Evolutionary conservation across 2,797 vertebrate species (phyloP).

Genomic region (Pyrocephalus nanus): DNA sequence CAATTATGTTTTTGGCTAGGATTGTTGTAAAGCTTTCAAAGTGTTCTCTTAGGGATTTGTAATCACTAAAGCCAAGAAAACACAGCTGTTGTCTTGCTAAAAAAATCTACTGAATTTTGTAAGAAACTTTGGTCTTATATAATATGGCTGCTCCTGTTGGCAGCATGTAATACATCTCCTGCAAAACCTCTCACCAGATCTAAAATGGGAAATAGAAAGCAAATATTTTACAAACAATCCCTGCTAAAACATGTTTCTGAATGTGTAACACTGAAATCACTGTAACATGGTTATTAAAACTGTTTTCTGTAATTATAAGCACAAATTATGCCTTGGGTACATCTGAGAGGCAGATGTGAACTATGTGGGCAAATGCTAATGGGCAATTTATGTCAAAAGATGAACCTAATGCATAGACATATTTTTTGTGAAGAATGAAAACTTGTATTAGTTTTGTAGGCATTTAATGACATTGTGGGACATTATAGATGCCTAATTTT

Average conservation of each 20-base stretch:
- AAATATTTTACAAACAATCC: not conserved
- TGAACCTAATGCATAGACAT: not conserved
- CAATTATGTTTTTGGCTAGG: conserved; percentile 13
- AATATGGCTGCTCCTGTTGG: not conserved
- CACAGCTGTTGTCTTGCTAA: conserved; percentile 10
- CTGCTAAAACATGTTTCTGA: not conserved
- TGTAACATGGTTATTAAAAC: not conserved
- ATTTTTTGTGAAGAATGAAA: not conserved
- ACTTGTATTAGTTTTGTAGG: not conserved
- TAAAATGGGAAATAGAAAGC: not conserved
- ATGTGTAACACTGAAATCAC: not conserved
- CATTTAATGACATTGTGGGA: not conserved
- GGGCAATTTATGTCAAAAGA: not conserved
- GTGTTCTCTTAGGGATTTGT: not conserved
- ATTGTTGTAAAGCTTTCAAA: not conserved
- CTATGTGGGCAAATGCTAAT: not conserved
- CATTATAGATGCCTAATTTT: not conserved
- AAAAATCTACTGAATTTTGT: not conserved
- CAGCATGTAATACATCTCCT: not conserved
- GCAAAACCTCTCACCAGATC: not conserved
- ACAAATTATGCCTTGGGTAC: not conserved
- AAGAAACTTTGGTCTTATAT: not conserved
- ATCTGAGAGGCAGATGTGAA: not conserved
- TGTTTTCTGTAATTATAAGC: not conserved
- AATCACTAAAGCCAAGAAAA: conserved; percentile 12